phyloP scores from a whole-genome alignment of 2,113 vertebrate species.

The Sinocyclocheilus rhinocerous region DNA sequence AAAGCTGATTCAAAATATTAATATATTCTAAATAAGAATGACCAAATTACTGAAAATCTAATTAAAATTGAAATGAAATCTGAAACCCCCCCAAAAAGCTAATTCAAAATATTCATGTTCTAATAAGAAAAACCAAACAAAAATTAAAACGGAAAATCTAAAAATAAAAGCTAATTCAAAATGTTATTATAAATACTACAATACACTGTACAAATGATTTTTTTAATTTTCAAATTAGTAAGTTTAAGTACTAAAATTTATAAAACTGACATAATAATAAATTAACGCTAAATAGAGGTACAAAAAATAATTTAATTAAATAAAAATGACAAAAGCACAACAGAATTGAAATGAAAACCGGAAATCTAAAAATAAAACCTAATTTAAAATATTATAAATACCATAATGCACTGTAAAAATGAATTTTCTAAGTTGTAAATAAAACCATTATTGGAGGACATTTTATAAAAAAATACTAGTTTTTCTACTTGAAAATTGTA shows the following conservation, averaged over 20 bases:
- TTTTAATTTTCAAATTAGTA: too few relatives aligned
- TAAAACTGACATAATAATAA: background rate
- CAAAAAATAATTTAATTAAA: too few relatives aligned
- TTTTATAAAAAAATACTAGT: background rate
- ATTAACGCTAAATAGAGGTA: background rate
- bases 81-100: too few relatives aligned
- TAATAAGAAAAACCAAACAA: background rate
- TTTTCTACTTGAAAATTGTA: background rate
- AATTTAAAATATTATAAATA: background rate
- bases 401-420: background rate
- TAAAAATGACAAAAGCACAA: background rate
- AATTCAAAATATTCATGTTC: background rate
- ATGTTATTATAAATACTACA: background rate
- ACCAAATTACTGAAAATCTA: background rate
- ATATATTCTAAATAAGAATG: background rate
- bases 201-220: too few relatives aligned
- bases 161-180: background rate
- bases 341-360: background rate
- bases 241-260: background rate
- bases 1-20: too few relatives aligned
- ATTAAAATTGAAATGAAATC: background rate
- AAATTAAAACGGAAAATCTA: conserved; percentile 14
- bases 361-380: background rate
- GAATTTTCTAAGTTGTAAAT: too few relatives aligned
- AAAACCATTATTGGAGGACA: too few relatives aligned